A percentile compares a stretch with the other conserved stretches of the same genome.
These are phyloP conservation scores for Cyanoramphus novaezelandiae DNA, from an alignment of 2,113 vertebrate species.

Conservation along the genomic window DNA sequence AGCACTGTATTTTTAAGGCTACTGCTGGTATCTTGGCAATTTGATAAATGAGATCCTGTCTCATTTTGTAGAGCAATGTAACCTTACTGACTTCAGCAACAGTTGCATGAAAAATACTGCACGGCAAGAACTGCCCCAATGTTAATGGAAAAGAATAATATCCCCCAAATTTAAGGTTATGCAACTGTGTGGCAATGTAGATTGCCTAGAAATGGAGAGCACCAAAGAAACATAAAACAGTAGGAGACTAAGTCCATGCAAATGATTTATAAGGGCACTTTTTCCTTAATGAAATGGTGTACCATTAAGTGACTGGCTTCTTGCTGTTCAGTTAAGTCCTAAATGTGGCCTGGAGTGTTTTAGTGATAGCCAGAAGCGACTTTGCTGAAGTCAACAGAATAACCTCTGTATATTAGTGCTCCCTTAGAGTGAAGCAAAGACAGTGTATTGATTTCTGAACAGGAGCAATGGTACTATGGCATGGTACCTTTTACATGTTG, in stretches of 20 bases:
- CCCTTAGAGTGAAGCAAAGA: neutral
- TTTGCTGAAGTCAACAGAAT: neutral
- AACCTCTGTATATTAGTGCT: neutral
- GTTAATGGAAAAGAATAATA: neutral
- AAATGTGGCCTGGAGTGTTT: neutral
- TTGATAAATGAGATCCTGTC: neutral
- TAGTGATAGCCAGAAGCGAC: neutral
- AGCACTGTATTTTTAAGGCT: neutral
- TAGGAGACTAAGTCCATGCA: neutral
- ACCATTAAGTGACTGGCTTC: neutral
- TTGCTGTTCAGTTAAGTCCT: neutral
- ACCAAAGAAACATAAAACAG: neutral
- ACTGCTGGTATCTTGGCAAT: neutral
- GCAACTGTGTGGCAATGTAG: neutral
- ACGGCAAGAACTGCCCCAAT: neutral
- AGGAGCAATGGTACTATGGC: neutral
- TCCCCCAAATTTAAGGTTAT: neutral
- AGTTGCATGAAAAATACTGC: neutral
- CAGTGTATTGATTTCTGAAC: neutral
- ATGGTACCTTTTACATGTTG: neutral
- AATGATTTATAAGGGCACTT: neutral
- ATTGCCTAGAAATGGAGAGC: neutral
- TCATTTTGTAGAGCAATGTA: neutral
- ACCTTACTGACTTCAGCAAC: neutral
- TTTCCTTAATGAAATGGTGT: neutral